Base-by-base conservation (phyloP, 2,113 vertebrate genomes). In the Lampris incognitus region DNA sequence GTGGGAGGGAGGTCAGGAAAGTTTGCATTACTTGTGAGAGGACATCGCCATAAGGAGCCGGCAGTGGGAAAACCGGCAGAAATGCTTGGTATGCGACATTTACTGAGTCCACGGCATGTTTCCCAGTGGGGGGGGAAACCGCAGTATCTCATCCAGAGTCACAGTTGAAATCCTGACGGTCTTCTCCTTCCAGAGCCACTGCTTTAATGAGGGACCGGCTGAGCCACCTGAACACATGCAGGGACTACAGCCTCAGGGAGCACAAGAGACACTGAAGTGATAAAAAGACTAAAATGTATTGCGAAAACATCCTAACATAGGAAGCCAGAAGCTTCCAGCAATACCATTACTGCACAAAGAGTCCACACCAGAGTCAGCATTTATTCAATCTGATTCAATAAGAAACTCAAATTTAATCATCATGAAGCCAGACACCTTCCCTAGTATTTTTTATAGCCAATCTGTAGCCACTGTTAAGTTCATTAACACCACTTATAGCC, bases 171-270 rank as follows among this genome's bases (percentile, higher is more conserved):
- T 24, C 24, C 24, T 24, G 60, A 60, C 60, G 51, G 48, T 55
- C 54, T 70, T 8, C 5, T 46, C 50, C 36, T n/a, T 41, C 55
- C 59, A 54, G 8, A 73, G 39, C 24, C 58, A 0, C 4, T 9
- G 24, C 9, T 38, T 38, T 24, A 48, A 24, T 24, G 24, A n/a
- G 68, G 66, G 64, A 36, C 71, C 66, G 61, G 4, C 38, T 38
- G 44, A 9, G 56, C 46, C 44, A 36, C 62, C 59, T 74, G 80
- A 54, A 65, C 51, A 73, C 82, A 83, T 83, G 87, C 83, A 86
- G 78, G 78, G 72, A 65, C 78, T 81, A 76, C 89, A 94, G 94
- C 89, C 91, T 72, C 65, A 73, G 78, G 6, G 13, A 11, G 65
- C 7, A 38, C 24, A 2, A 6, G 39, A 24, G 46, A 42, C 41